These are phyloP conservation scores for Hermaeophaga mercurialis DNA, from an alignment of 2,888 invertebrate genomes.

Conservation along the genomic window DNA sequence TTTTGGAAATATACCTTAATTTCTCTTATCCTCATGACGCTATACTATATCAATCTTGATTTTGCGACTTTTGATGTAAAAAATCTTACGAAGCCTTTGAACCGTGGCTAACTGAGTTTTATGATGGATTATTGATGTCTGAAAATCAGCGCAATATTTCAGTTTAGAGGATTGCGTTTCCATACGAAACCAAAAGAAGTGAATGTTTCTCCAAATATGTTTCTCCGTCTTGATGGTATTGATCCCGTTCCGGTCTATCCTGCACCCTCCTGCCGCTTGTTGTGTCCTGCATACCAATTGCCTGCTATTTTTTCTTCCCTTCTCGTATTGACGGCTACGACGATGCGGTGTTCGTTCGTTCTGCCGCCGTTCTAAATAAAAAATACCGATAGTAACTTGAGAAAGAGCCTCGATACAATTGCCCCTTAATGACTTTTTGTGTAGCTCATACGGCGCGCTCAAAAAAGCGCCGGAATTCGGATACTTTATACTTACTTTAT, in stretches of 20 bases:
- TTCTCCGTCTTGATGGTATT: conserved; percentile 58
- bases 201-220: conserved; percentile 54
- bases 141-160: conserved; percentile 13
- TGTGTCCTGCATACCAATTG: conserved; percentile 69
- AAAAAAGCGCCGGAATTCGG: conserved; percentile 27
- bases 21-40: too few species aligned
- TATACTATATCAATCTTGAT: too few species aligned
- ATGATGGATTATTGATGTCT: conserved; percentile 10
- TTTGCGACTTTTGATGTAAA: too few species aligned
- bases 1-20: too few species aligned
- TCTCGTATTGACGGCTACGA: conserved; percentile 33
- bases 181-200: conserved; percentile 43
- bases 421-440: conserved; percentile 52
- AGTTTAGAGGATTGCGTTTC: conserved; percentile 13
- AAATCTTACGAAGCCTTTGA: too few species aligned
- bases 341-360: conserved; percentile 15
- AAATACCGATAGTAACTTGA: conserved; percentile 52
- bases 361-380: conserved; percentile 51
- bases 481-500: conserved; percentile 19
- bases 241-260: conserved; percentile 60
- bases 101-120: too few species aligned
- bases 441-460: conserved; percentile 23
- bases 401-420: conserved; percentile 54
- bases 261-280: conserved; percentile 56
- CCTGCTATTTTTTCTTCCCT: conserved; percentile 62